Base-by-base conservation (phyloP, 2,113 vertebrate species). In the Platysternon megacephalum region DNA sequence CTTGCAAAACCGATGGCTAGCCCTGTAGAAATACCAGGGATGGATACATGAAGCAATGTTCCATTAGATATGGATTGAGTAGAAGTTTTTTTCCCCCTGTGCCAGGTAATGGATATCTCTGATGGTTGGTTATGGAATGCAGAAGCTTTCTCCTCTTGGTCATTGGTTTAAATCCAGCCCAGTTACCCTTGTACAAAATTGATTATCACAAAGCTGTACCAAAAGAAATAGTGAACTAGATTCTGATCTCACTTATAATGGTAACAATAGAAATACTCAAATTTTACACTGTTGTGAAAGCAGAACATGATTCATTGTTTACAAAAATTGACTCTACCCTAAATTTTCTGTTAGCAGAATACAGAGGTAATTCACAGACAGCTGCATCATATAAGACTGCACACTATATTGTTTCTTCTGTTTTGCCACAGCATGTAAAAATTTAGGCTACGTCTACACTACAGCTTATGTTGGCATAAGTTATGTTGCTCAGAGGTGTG, bases 371-470 rank as follows among this genome's bases (percentile, higher is more conserved):
- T 91, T 93, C 28, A 86, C 44, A 91, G 61, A 48, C 19, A 91
- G 58, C 24, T 90, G 32, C 12, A 79, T 65, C 61, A 61, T 61
- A 32, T 14, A 32, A 58, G 79, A 17, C 72, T 82, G 29, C 42
- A 90, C 82, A 3, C 42, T 51, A 4, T 81, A 14, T 87, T 2
- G 3, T 86, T 10, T 29, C 10, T 94, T 35, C 72, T 82, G 32
- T 19, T 72, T 91, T 96, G 39, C 49, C 89, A 52, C 52, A 94
- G 28, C 44, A 42, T 86, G 74, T 84, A 61, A 89, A 89, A 92
- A n/a, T 48, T 58, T 92, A 52, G 51, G 19, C 17, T 56, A 56
- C 10, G 4, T 56, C 24, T 5, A 56, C 24, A 26, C 16, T 24
- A 56, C 10, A 11, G 24, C 4, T 56, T 56, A 56, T 56, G 24